Evolutionary conservation across 2,797 vertebrate species (phyloP).

Genomic region (Echiichthys vipera): DNA sequence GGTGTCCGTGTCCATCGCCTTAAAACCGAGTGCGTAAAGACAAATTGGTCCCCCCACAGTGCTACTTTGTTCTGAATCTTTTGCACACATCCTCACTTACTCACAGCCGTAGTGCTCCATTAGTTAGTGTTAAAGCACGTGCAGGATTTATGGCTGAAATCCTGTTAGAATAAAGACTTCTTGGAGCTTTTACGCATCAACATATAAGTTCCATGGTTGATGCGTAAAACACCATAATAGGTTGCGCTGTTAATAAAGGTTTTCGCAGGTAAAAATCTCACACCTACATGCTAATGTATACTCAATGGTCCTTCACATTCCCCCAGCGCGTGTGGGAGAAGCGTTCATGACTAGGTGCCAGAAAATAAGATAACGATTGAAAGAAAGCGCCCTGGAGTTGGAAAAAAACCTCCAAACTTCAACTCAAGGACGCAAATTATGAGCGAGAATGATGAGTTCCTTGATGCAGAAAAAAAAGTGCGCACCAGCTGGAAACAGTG

Average conservation of each 20-base stretch:
- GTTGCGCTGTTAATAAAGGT: background rate
- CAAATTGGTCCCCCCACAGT: rapidly evolving
- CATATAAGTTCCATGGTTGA: background rate
- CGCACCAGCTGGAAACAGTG: background rate
- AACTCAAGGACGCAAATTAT: background rate
- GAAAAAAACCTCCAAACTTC: background rate
- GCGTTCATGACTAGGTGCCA: constrained; percentile 50
- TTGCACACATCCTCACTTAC: background rate
- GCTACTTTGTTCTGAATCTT: background rate
- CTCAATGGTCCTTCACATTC: constrained; percentile 43
- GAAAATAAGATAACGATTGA: constrained; percentile 36
- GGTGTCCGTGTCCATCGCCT: background rate
- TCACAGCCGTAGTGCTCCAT: background rate
- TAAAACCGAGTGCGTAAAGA: constrained; percentile 33
- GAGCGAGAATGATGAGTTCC: background rate
- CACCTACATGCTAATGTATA: constrained; percentile 29
- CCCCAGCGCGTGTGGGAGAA: constrained; percentile 32
- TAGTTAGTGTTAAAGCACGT: background rate
- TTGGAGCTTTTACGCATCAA: constrained; percentile 33
- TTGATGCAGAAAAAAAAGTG: background rate
- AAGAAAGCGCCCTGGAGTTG: background rate
- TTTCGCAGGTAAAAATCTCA: constrained; percentile 4
- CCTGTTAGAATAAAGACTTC: rapidly evolving
- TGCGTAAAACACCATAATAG: constrained; percentile 19
- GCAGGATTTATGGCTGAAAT: background rate